Evolutionary conservation across 1,140 invertebrate genomes (phyloP), one percentile per base, ranked within the genome.

Genomic region (Zaprionus tsacasi): DNA sequence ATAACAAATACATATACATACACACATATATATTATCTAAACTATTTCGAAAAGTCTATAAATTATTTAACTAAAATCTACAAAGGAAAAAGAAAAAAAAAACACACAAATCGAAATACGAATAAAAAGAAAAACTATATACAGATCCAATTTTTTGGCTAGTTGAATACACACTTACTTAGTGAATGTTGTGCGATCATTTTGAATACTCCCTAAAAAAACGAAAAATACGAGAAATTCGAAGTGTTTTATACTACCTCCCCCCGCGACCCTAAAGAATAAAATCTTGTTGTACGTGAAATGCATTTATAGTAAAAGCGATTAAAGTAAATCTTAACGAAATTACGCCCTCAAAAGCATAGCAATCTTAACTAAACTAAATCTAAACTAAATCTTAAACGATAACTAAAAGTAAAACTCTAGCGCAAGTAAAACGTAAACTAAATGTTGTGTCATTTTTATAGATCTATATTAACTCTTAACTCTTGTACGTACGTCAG

Each of bases 381-480:
- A 59, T 2, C 61, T 72, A 73, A 81, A 61, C 63, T 65, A 68
- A 55, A 61, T 36, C 15, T 54, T 38, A 54, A 61, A 40, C 50
- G 35, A 45, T 55, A 52, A 40, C 48, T 54, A 75, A 63, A 48
- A 43, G 64, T 61, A 72, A 77, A 70, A 68, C 82, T 86, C 82
- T 86, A 86, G 82, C 61, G 75, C 68, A 82, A 82, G 81, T 82
- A 80, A 81, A 77, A 79, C 55, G 15, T 66, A 57, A 69, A 79
- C 73, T 87, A 81, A 81, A 87, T 87, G 83, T 87, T 89, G 83
- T 88, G 85, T 88, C 48, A 78, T 89, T 88, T 88, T 88, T 78
- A 88, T 83, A 89, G 83, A 75, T 74, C 76, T 60, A 58, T 58
- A 30, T 45, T 45, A 48, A 74, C 13, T 40, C 79, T 45, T 45